Conservation (phyloP, 2,797 vertebrate genomes). For the Crocodylus rhombifer region DNA sequence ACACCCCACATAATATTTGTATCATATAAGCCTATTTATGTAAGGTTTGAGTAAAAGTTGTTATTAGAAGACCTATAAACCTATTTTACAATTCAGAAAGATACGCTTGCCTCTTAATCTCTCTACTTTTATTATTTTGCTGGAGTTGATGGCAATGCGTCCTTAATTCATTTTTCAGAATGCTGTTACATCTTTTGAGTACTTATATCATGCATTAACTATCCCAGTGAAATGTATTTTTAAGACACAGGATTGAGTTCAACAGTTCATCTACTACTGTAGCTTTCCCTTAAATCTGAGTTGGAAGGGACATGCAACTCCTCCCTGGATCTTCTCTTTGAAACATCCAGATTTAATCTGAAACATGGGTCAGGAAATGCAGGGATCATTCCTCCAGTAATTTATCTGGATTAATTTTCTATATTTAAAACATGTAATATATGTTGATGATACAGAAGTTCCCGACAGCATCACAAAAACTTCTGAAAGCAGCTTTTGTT, state of each 20-base stretch:
- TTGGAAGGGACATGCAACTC: background rate
- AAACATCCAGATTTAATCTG: background rate
- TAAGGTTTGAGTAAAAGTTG: slow-evolving; percentile 85
- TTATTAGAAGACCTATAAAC: slow-evolving; percentile 86
- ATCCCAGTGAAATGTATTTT: slow-evolving; percentile 69
- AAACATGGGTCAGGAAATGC: background rate
- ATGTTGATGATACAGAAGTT: background rate
- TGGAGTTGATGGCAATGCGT: slow-evolving; percentile 63
- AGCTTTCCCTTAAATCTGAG: slow-evolving; percentile 34
- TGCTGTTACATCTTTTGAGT: slow-evolving; percentile 60
- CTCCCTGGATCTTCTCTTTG: slow-evolving; percentile 28
- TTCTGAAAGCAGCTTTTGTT: slow-evolving; percentile 61
- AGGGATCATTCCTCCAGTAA: background rate
- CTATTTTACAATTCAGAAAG: slow-evolving; percentile 84
- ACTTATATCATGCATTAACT: slow-evolving; percentile 32
- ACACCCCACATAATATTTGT: slow-evolving; percentile 84
- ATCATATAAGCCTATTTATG: slow-evolving; percentile 88
- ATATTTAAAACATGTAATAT: background rate
- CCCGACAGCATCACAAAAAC: slow-evolving; percentile 9
- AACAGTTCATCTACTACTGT: slow-evolving; percentile 62
- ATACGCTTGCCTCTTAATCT: slow-evolving; percentile 81
- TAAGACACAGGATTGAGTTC: slow-evolving; percentile 67
- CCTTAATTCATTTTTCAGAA: slow-evolving; percentile 81
- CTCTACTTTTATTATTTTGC: slow-evolving; percentile 79
- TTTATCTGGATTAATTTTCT: slow-evolving; percentile 23